Evolutionary conservation across 2,113 vertebrate species (phyloP).

Genomic region (Isichthys henryi): DNA sequence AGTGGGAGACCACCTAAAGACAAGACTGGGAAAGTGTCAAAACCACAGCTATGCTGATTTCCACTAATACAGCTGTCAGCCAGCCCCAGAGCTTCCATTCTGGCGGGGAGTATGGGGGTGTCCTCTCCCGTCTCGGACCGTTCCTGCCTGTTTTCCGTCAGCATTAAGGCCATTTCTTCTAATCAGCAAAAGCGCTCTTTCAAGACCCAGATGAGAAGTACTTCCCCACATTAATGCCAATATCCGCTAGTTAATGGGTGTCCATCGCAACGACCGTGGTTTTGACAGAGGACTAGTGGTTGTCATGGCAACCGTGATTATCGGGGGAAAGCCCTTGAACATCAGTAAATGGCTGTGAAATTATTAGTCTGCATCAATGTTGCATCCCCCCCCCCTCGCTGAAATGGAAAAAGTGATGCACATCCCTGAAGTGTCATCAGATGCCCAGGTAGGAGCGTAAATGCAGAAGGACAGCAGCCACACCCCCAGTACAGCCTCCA

Average conservation of each 20-base stretch:
- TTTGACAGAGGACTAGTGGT: conserved; percentile 10
- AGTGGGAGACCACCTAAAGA: conserved; percentile 29
- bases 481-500: neutral
- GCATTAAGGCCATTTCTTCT: neutral
- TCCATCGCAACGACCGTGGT: neutral
- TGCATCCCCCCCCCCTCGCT: neutral
- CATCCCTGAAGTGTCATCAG: neutral
- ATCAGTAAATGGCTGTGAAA: conserved; percentile 17
- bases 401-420: conserved; percentile 7
- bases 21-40: conserved; percentile 18
- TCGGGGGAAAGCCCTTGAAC: conserved; percentile 13
- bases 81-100: neutral
- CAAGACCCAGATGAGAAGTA: neutral
- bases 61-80: conserved; percentile 31
- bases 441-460: neutral
- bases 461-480: neutral
- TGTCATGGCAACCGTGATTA: conserved; percentile 12
- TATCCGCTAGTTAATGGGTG: conserved; percentile 5
- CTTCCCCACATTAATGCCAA: neutral
- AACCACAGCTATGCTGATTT: conserved; percentile 25
- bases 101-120: neutral
- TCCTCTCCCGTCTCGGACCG: neutral
- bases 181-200: neutral
- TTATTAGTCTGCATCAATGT: conserved; percentile 7
- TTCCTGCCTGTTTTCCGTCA: neutral